Evolutionary conservation across 1,140 invertebrate species (phyloP), one percentile per base, ranked within the genome.

Genomic region (Atta colombica): DNA sequence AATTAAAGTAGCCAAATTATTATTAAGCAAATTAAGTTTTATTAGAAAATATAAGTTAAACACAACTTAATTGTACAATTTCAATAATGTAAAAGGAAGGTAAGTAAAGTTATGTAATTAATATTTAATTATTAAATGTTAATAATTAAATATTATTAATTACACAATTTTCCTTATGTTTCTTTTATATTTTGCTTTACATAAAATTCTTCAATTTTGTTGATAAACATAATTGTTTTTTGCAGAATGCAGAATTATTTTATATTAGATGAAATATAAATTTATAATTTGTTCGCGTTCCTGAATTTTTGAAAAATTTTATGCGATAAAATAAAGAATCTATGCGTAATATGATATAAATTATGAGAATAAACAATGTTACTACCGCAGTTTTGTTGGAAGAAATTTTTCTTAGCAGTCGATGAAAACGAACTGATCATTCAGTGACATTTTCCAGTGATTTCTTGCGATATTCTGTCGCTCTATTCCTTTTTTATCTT

Each of bases 81-180:
- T 31, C 10, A 45, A 45, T 45, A 45, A 45, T 12, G 1, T 10
- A 45, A 39, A 45, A 45, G 10, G 0, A 45, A 45, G 0, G 0
- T 10, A 45, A 12, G 8, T 45, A 10, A 45, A 3, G 8, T 45
- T 45, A 10, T 10, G 8, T 45, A 45, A 45, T 45, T 45, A 39
- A 39, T 39, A 39, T 39, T 39, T 8, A 6, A 39, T 39, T 51
- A 53, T 49, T 49, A 18, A 18, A 18, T 53, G n/a, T 28, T 71
- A 71, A 71, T 71, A 71, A 49, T 39, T 31, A 53, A 72, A n/a
- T 72, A n/a, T 53, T 51, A 28, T 28, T 72, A 72, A 31, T 28
- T 31, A 53, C 16, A 21, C 39, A 68, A 68, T 39, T 68, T 68
- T 68, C 2, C 8, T n/a, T 39, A 39, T n/a, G 10, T 68, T 68